A percentile compares a stretch with the other conserved stretches of the same genome.
Evolutionary conservation across 2,888 invertebrate genomes (phyloP).

Genomic region (Hyposoter dolosus): DNA sequence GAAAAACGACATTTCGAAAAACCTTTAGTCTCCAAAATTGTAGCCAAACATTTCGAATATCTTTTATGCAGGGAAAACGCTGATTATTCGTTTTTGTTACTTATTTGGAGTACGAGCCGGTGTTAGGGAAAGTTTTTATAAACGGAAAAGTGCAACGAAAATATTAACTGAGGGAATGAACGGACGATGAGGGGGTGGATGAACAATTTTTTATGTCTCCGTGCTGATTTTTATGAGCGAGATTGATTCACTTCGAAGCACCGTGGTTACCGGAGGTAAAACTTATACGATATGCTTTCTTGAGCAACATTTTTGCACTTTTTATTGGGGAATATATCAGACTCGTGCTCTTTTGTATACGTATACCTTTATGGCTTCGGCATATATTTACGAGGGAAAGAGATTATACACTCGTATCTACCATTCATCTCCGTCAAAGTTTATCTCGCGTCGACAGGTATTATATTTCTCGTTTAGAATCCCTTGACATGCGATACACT

Average conservation of each 20-base stretch:
- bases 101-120: neutral
- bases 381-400: neutral
- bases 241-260: neutral
- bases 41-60: neutral
- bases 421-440: conserved; percentile 34
- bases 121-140: neutral
- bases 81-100: neutral
- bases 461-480: conserved; percentile 25
- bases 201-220: neutral
- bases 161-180: neutral
- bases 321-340: neutral
- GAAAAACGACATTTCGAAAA: neutral
- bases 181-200: neutral
- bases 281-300: neutral
- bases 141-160: neutral
- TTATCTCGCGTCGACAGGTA: conserved; percentile 31
- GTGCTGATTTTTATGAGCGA: neutral
- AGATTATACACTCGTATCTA: conserved; percentile 18
- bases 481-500: conserved; percentile 6
- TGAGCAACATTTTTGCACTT: neutral
- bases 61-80: neutral
- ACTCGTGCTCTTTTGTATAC: neutral
- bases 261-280: neutral
- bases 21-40: neutral
- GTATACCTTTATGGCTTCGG: neutral